Percentiles rank a stretch among this genome's conserved stretches.
Evolutionary conservation across 1,140 invertebrate species (phyloP).

Genomic region (Schlechtendalia chinensis): DNA sequence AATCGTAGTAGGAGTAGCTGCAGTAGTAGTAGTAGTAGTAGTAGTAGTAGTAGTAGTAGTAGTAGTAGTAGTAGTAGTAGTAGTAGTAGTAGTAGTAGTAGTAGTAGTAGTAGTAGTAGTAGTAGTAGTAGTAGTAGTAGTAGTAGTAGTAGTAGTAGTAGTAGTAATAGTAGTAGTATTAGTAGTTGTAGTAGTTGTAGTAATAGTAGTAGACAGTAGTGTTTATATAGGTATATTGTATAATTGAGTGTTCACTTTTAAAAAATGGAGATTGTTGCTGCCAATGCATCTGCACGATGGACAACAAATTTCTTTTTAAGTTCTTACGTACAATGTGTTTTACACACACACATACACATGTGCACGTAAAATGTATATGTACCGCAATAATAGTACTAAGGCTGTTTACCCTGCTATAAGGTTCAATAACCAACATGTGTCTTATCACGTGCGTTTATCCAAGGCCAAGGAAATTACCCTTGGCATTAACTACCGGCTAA

Average conservation of each 20-base stretch:
- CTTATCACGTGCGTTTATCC: conserved; percentile 17
- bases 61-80: not conserved
- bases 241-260: conserved; percentile 1
- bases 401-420: not conserved
- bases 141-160: conserved; percentile 19
- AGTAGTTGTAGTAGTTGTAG: too few species aligned
- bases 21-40: conserved; percentile 15
- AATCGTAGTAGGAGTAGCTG: not conserved
- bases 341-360: not conserved
- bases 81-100: conserved; percentile 23
- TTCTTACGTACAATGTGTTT: conserved; percentile 11
- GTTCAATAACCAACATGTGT: conserved; percentile 48
- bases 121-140: not conserved
- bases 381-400: conserved; percentile 26
- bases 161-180: conserved; percentile 27
- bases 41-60: conserved; percentile 14
- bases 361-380: not conserved
- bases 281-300: conserved; percentile 15
- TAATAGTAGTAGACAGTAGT: not conserved
- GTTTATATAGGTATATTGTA: too few species aligned
- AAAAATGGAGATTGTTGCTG: conserved; percentile 21
- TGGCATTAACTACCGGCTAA: conserved; percentile 6
- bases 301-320: conserved; percentile 45
- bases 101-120: not conserved
- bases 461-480: conserved; percentile 23